Evolutionary conservation across 2,888 invertebrate genomes (phyloP).

Genomic region (Epistrophella euchroma): DNA sequence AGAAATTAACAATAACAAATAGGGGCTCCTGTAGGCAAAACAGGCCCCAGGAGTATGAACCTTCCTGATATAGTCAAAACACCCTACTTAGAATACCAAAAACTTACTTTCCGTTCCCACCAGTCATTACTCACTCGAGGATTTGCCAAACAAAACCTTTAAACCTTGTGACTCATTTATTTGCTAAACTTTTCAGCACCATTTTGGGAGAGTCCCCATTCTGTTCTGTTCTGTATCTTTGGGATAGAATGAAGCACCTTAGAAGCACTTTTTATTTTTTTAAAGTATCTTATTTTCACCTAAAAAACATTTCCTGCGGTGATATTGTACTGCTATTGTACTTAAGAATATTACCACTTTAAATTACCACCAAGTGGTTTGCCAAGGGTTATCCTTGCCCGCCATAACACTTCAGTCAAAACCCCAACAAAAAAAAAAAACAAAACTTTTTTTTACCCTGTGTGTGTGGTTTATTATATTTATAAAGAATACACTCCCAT

Average conservation of each 20-base stretch:
- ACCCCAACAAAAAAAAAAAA: conserved; percentile 16
- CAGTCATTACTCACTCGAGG: conserved; percentile 72
- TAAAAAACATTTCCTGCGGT: conserved; percentile 56
- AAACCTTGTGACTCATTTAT: conserved; percentile 71
- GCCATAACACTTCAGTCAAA: conserved; percentile 45
- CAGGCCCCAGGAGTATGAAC: conserved; percentile 1
- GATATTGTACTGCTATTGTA: conserved; percentile 62
- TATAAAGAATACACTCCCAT: conserved; percentile 10
- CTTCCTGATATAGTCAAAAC: background rate
- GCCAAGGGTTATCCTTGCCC: conserved; percentile 67
- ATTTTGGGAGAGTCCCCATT: background rate
- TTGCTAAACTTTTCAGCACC: conserved; percentile 66
- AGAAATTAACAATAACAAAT: conserved; percentile 65
- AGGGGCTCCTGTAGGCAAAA: conserved; percentile 13
- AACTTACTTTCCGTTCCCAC: conserved; percentile 21
- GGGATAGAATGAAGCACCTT: conserved; percentile 40
- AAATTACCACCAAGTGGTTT: conserved; percentile 75
- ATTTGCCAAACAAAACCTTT: conserved; percentile 71
- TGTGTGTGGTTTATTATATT: conserved; percentile 13
- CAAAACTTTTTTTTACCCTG: conserved; percentile 30
- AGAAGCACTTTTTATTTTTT: conserved; percentile 46
- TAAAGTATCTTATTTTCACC: conserved; percentile 50
- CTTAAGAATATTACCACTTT: conserved; percentile 71
- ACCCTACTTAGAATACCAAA: conserved; percentile 9
- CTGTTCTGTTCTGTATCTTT: background rate